Percentiles rank a stretch among this genome's conserved stretches.
Evolutionary conservation across 2,888 invertebrate species (phyloP).

Genomic region (Anorthoa munda): DNA sequence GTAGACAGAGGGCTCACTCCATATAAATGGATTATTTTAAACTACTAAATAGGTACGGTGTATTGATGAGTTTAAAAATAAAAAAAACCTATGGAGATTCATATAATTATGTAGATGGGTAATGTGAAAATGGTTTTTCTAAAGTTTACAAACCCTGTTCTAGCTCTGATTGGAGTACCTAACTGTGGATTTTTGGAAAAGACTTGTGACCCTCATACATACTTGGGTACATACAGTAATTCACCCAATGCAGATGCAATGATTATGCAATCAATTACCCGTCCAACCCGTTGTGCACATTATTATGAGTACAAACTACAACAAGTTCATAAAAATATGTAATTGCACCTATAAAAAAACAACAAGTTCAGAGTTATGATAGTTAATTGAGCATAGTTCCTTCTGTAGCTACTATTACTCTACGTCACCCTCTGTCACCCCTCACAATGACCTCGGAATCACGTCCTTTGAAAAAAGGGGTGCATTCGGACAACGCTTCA

Average conservation of each 20-base stretch:
- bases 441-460: constrained; percentile 70
- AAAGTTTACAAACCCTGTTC: no score
- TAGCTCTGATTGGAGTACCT: not conserved
- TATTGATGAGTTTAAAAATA: no score
- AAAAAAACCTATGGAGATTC: no score
- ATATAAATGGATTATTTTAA: no score
- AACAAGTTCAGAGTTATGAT: not conserved
- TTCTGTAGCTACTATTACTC: constrained; percentile 27
- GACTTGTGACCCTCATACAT: not conserved
- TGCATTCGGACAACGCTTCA: constrained; percentile 50
- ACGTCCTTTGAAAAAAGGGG: constrained; percentile 67
- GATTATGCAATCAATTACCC: not conserved
- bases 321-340: not conserved
- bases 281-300: not conserved
- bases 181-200: not conserved
- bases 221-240: no score
- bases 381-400: not conserved
- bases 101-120: no score
- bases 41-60: no score
- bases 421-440: constrained; percentile 22
- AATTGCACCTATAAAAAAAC: not conserved
- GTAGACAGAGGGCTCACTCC: constrained; percentile 8
- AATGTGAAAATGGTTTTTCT: no score
- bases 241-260: no score
- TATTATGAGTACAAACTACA: not conserved